Evolutionary conservation across 2,888 invertebrate species (phyloP), one percentile per base, ranked within the genome.

Genomic region (Diplolepis rosae): DNA sequence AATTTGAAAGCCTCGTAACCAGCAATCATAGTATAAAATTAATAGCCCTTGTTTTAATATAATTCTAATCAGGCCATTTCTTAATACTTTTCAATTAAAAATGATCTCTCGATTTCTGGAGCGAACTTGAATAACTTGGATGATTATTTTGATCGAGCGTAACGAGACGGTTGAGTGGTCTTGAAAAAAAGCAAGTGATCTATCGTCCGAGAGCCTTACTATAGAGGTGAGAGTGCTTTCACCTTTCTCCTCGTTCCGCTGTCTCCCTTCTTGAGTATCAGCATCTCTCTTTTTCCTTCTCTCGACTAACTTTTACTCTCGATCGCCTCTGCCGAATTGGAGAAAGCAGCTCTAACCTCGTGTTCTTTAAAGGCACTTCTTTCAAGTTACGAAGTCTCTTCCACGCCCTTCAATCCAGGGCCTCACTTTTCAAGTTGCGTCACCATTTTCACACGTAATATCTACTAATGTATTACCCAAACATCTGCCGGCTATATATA

Each of bases 291-390:
- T 66, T 61, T 75, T 74, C 75, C 75, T 70, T 75, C 77, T 73
- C 76, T 68, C 69, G 56, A 78, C 80, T 81, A 79, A 87, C 88
- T 88, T 88, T 88, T 88, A 88, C 88, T 88, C 87, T 88, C 88
- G 83, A 86, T 86, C 80, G 77, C 74, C 77, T 81, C 79, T 75
- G 54, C 75, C 72, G 72, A 72, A 71, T 70, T 74, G 82, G 86
- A 83, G 85, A 85, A 86, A 86, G 85, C 85, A 80, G 78, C 65
- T 77, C 73, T 76, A 79, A 82, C 83, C 78, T 81, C 82, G 71
- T 74, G 76, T 73, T 74, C 71, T 52, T 65, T 22, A 76, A 71
- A 77, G 81, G 82, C 81, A 81, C 76, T 82, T 82, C 79, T 79
- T 72, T 72, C 76, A 48, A 39, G 66, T 52, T 42, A 35, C 45